These are phyloP conservation scores for Mimumesa dahlbomi DNA, from an alignment of 2,888 invertebrate genomes.

Conservation along the genomic window DNA sequence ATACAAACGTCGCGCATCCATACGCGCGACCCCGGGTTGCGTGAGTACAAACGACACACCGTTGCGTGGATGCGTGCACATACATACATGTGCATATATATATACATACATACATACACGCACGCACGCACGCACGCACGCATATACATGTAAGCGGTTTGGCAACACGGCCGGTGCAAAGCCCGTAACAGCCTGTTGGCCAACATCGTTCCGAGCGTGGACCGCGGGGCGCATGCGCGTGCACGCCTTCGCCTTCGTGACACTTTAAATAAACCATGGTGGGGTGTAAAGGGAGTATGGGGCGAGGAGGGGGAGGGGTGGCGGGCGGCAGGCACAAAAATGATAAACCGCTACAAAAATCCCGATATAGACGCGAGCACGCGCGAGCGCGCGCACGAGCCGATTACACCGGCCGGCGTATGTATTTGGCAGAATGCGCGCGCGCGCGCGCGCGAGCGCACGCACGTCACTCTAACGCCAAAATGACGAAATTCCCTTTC, in stretches of 20 bases:
- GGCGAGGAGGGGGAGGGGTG: constrained; percentile 43
- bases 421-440: background rate
- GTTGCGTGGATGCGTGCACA: constrained; percentile 12
- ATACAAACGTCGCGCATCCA: too few relatives aligned
- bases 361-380: constrained; percentile 60
- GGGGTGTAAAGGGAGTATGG: constrained; percentile 45
- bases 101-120: background rate
- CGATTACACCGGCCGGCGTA: constrained; percentile 22
- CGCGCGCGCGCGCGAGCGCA: background rate
- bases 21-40: too few relatives aligned
- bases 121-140: background rate
- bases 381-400: constrained; percentile 24
- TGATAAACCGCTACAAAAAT: constrained; percentile 66
- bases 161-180: constrained; percentile 65
- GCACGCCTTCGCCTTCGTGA: constrained; percentile 61
- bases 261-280: constrained; percentile 67
- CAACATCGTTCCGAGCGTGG: constrained; percentile 51
- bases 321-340: constrained; percentile 57
- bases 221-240: constrained; percentile 53
- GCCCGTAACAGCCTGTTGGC: constrained; percentile 68
- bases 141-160: constrained; percentile 51
- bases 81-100: background rate
- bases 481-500: constrained; percentile 17
- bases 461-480: constrained; percentile 13
- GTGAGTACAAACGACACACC: too few relatives aligned